These are phyloP conservation scores for Hemicentrotus pulcherrimus DNA, from an alignment of 35 echinoderm and acorn worm species.

Conservation along the genomic window DNA sequence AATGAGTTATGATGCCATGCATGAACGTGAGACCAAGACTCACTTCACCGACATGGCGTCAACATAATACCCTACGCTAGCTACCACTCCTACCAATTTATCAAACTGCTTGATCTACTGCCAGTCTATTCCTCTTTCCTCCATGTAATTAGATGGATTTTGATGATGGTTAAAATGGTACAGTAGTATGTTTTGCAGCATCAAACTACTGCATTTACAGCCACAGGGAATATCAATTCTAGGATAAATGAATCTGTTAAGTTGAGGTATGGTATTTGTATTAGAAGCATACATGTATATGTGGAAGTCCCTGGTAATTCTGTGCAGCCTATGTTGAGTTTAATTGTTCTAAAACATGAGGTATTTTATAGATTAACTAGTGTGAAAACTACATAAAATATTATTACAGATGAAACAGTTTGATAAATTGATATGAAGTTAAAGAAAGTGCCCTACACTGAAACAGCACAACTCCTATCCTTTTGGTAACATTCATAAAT, in stretches of 20 bases:
- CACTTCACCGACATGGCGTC: conserved; percentile 11
- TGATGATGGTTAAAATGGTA: not conserved
- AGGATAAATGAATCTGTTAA: not conserved
- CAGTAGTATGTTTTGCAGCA: not conserved
- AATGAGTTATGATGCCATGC: conserved; percentile 45
- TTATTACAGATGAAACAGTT: not conserved
- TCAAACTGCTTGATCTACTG: not conserved
- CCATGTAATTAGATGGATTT: not conserved
- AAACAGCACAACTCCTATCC: not conserved
- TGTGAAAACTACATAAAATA: not conserved
- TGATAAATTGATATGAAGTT: not conserved
- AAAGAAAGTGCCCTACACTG: not conserved
- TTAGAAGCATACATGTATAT: not conserved
- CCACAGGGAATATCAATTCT: not conserved
- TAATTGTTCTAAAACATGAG: too few species aligned
- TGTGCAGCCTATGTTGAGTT: not conserved
- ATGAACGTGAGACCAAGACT: conserved; percentile 32
- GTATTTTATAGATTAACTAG: not conserved
- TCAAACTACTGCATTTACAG: not conserved
- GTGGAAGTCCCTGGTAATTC: not conserved
- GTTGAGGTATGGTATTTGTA: not conserved
- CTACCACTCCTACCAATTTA: not conserved
- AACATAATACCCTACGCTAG: not conserved
- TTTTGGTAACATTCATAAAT: not conserved
- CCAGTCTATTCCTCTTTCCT: not conserved